Percentiles rank a stretch among this genome's conserved stretches.
phyloP scores from a whole-genome alignment of 2,113 vertebrate species.

The Hepsetus odoe region DNA sequence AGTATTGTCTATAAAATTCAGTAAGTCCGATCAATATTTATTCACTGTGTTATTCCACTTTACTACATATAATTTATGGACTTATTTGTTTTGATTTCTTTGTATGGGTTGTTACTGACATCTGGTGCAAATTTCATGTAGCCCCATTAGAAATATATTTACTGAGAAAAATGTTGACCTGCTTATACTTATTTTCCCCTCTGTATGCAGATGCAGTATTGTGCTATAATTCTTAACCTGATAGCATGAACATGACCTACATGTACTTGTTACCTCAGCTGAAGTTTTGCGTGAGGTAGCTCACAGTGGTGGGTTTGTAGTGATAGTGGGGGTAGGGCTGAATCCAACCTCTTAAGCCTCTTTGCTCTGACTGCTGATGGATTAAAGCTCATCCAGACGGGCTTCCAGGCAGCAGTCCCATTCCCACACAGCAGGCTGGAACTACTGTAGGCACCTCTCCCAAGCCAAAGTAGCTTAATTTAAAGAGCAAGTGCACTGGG shows the following conservation, averaged over 20 bases:
- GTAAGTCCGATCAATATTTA: too few relatives aligned
- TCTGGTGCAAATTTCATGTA: too few relatives aligned
- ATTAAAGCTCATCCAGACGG: slow-evolving; percentile 47
- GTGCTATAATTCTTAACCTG: neutral
- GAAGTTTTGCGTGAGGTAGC: neutral
- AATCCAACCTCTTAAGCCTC: slow-evolving; percentile 38
- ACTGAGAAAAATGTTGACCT: too few relatives aligned
- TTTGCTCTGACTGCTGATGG: slow-evolving; percentile 43
- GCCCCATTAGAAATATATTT: too few relatives aligned
- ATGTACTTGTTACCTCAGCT: neutral
- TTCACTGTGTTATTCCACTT: too few relatives aligned
- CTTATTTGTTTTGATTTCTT: too few relatives aligned
- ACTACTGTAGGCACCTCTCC: slow-evolving; percentile 1
- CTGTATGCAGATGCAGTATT: neutral
- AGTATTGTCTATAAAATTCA: too few relatives aligned
- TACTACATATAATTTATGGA: too few relatives aligned
- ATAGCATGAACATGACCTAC: neutral
- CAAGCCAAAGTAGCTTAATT: slow-evolving; percentile 1
- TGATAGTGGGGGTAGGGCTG: slow-evolving; percentile 6
- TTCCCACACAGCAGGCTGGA: slow-evolving; percentile 4
- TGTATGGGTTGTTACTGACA: too few relatives aligned
- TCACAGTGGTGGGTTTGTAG: neutral
- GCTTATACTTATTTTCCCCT: too few relatives aligned
- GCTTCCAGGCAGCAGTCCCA: neutral
- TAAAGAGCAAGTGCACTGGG: neutral